Conservation (phyloP, 2,113 vertebrate species). For the Gnathonemus longibarbis region DNA sequence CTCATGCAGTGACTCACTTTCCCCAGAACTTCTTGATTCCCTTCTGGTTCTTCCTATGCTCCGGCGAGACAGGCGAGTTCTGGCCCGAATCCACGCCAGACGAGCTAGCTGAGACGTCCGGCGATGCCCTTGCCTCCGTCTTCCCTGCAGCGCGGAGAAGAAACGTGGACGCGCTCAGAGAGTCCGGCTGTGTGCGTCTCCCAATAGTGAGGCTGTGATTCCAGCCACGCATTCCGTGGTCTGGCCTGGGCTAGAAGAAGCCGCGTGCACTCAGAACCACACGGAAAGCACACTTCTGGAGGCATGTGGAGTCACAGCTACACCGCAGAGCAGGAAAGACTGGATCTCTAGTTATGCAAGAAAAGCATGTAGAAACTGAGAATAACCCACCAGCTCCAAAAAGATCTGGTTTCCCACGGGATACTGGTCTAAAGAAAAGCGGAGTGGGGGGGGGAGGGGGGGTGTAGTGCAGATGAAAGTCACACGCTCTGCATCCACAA, state of each 20-base stretch:
- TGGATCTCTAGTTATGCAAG: neutral
- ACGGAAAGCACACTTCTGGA: neutral
- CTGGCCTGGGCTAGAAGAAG: neutral
- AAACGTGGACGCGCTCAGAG: neutral
- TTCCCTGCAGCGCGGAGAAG: conserved; percentile 62
- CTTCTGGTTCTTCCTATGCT: conserved; percentile 82
- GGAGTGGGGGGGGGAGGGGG: neutral
- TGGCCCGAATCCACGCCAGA: conserved; percentile 66
- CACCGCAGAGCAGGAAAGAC: neutral
- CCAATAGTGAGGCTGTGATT: neutral
- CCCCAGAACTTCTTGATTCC: conserved; percentile 95
- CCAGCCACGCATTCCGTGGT: neutral
- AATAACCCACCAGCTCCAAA: conserved; percentile 53
- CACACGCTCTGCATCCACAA: neutral
- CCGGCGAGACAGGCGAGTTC: conserved; percentile 73
- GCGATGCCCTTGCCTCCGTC: conserved; percentile 58
- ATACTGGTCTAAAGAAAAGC: conserved; percentile 8
- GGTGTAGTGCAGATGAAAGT: neutral
- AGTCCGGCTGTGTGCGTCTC: neutral
- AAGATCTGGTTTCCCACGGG: conserved; percentile 23
- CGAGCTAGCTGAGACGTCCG: conserved; percentile 67
- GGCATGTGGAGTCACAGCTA: neutral
- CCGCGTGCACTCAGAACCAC: neutral
- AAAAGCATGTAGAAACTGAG: conserved; percentile 1
- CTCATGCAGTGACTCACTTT: conserved; percentile 73